Conservation (phyloP, 2,797 vertebrate genomes). For the Cyclopterus lumpus region DNA sequence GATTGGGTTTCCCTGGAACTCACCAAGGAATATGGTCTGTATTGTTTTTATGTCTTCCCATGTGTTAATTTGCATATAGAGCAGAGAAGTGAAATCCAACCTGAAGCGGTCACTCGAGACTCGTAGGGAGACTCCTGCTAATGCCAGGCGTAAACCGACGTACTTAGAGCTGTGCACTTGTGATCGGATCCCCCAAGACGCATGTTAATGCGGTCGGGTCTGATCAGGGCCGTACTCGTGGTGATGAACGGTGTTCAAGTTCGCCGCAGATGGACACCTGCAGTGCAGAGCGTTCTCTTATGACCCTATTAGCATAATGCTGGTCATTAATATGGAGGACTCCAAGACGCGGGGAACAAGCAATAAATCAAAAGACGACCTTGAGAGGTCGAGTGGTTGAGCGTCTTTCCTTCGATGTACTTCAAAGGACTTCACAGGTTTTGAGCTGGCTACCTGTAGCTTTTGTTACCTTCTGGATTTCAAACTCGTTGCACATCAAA, state of each 20-base stretch:
- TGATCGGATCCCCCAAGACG: neutral
- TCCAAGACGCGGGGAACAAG: constrained; percentile 39
- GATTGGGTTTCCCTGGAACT: neutral
- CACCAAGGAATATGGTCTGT: neutral
- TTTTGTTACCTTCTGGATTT: constrained; percentile 3
- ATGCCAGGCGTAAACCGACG: no score
- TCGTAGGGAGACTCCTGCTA: neutral
- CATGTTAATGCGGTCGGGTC: neutral
- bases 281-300: constrained; percentile 34
- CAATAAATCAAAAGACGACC: constrained; percentile 55
- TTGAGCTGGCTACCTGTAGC: constrained; percentile 34
- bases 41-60: neutral
- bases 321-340: constrained; percentile 62
- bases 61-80: neutral
- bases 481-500: constrained; percentile 17
- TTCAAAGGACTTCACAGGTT: constrained; percentile 24
- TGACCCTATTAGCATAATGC: constrained; percentile 53
- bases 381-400: constrained; percentile 35
- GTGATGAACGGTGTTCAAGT: constrained; percentile 29
- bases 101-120: neutral
- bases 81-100: neutral
- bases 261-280: constrained; percentile 41
- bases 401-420: constrained; percentile 29
- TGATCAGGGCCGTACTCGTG: neutral
- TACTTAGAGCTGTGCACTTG: neutral